These are phyloP conservation scores for Tupiocoris notatus DNA, from an alignment of 2,888 invertebrate genomes.

Conservation along the genomic window DNA sequence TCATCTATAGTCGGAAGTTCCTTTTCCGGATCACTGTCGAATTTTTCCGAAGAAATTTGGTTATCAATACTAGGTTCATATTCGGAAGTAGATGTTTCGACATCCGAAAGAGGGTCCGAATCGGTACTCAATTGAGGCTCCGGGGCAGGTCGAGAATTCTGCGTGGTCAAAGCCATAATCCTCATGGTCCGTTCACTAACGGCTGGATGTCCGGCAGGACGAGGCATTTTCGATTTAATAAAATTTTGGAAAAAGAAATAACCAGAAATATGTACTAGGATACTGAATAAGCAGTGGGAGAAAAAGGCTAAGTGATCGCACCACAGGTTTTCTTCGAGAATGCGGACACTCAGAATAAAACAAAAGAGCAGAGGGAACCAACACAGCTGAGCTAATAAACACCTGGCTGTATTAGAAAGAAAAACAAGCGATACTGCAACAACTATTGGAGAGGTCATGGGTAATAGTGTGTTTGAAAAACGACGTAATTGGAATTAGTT, in stretches of 20 bases:
- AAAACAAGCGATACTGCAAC: slow-evolving; percentile 1
- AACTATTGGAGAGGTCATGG: slow-evolving; percentile 2
- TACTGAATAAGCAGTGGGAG: too few species aligned
- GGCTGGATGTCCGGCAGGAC: neutral
- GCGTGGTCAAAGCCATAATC: neutral
- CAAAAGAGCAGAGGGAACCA: neutral
- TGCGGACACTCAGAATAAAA: neutral
- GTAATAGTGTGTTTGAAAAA: slow-evolving; percentile 3
- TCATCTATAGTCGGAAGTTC: slow-evolving; percentile 1
- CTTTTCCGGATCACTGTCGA: neutral
- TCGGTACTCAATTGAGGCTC: neutral
- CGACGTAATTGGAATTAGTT: neutral
- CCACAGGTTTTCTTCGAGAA: too few species aligned
- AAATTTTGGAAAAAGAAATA: too few species aligned
- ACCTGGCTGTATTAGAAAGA: neutral
- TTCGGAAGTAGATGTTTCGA: slow-evolving; percentile 9
- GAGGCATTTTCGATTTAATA: slow-evolving; percentile 4
- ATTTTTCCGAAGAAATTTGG: slow-evolving; percentile 2
- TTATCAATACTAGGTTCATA: neutral
- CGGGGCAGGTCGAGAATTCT: neutral
- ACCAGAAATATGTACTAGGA: too few species aligned
- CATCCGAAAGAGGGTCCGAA: slow-evolving; percentile 2
- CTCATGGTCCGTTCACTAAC: neutral
- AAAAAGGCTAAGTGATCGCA: too few species aligned
- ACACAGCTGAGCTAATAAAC: neutral